Conservation (phyloP, 2,888 invertebrate genomes). For the Harpalus rubripes region DNA sequence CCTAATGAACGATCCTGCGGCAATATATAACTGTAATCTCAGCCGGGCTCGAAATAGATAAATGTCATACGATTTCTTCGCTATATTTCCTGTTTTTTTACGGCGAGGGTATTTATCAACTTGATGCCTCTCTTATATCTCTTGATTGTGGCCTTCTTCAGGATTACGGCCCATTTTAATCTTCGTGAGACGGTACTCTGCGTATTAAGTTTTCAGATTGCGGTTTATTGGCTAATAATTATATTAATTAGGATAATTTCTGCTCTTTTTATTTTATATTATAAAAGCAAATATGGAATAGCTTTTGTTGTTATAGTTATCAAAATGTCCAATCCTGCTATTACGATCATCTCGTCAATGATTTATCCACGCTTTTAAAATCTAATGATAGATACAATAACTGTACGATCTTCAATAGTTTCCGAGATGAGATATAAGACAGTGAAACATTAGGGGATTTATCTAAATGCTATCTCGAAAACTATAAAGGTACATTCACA, state of each 20-base stretch:
- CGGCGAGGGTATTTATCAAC: constrained; percentile 49
- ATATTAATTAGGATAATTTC: constrained; percentile 10
- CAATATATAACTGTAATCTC: constrained; percentile 63
- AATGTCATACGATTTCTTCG: constrained; percentile 64
- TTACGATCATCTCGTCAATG: too few species aligned
- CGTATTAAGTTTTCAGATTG: constrained; percentile 35
- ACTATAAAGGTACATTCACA: too few species aligned
- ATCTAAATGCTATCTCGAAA: too few species aligned
- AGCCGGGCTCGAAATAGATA: constrained; percentile 58
- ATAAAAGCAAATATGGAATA: too few species aligned
- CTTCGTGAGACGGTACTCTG: constrained; percentile 29
- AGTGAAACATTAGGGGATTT: too few species aligned
- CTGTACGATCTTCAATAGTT: too few species aligned
- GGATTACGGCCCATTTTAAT: constrained; percentile 63
- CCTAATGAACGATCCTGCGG: constrained; percentile 56
- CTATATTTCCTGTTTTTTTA: constrained; percentile 58
- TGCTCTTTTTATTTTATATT: background rate
- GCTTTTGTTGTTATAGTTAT: too few species aligned
- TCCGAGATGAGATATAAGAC: too few species aligned
- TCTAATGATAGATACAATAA: too few species aligned
- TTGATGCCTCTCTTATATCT: constrained; percentile 56
- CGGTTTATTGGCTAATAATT: constrained; percentile 15
- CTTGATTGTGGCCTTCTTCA: constrained; percentile 56
- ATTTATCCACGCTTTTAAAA: too few species aligned
- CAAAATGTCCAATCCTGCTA: too few species aligned